Evolutionary conservation across 1,140 invertebrate genomes (phyloP), one percentile per base, ranked within the genome.

Genomic region (Drosophila kanapiae): DNA sequence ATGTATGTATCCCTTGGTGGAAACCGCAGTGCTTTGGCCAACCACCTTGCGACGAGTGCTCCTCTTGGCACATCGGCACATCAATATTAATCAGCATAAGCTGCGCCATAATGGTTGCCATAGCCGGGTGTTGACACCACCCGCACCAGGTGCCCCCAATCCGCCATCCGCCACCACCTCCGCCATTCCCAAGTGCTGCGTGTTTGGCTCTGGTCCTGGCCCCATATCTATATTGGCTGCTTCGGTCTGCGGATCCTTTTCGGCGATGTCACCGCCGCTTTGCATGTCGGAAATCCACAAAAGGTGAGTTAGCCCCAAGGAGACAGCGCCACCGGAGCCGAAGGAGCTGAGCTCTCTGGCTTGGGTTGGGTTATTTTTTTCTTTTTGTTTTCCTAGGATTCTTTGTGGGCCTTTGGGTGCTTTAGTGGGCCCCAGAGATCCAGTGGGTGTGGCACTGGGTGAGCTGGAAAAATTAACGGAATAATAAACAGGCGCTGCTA

Each of bases 401-500:
- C 31, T 31, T 13, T 10, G n/a, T 60, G 8, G 29, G 40, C 7
- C 13, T n/a, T n/a, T 27, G 14, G 40, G n/a, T n/a, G n/a, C n/a
- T n/a, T n/a, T n/a, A n/a, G n/a, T n/a, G n/a, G n/a, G n/a, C n/a
- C n/a, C n/a, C n/a, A n/a, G 18, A 8, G 4, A 27, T 23, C 18
- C n/a, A 29, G 33, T 10, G 14, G 58, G 33, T 4, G 11, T 43
- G 67, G 56, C n/a, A 27, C 23, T 37, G 67, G 61, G 37, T 45
- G 57, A 48, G 63, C 47, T 53, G 42, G 74, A 80, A 79, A 83
- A 90, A 88, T 88, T 88, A 88, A 85, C 85, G 64, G 85, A 88
- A 88, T 88, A 88, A 88, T 88, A 88, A 88, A 90, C 85, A 88
- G 85, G 85, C 85, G 85, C 85, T 88, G 85, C 85, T 85, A 88